Evolutionary conservation across 2,888 invertebrate species (phyloP), one percentile per base, ranked within the genome.

Genomic region (Plebejus melissa): DNA sequence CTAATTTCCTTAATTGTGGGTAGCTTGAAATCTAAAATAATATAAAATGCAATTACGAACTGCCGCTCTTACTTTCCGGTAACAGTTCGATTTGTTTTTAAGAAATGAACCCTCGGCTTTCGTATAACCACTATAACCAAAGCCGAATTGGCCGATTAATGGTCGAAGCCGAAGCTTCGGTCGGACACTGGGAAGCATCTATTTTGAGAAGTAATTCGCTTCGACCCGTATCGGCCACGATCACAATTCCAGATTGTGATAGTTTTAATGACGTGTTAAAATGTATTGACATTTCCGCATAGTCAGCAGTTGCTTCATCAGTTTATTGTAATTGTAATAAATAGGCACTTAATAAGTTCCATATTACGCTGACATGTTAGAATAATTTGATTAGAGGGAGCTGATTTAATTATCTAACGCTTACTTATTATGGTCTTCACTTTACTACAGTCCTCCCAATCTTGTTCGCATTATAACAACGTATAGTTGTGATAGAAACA

Each of bases 181-280:
- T 54, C 54, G 54, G 54, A 16, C 54, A 54, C 54, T 11, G 54
- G 16, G 13, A 54, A 54, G 72, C 54, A 32, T 72, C 72, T 72
- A 72, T 72, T 72, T 72, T 54, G 54, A 72, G 72, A 72, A 32
- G 50, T 54, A 72, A 72, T 72, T 72, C 7, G 54, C 72, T 72
- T 16, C 32, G 6, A 72, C 54, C 72, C 72, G 72, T 32, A 72
- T 54, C 72, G 32, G 72, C 13, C n/a, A 72, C 54, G 54, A 22
- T 22, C 22, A 22, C 22, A 22, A 22, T 22, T 22, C 22, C 22
- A 22, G 22, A 22, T 22, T 22, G 22, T 22, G 54, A 32, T 72
- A 32, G n/a, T 72, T 71, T 16, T 22, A 50, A 50, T 22, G 22
- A 72, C 54, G 72, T 32, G 16, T 32, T 32, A 50, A 54, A n/a